Conservation (phyloP, 2,888 invertebrate genomes). For the Tetragonula carbonaria region DNA sequence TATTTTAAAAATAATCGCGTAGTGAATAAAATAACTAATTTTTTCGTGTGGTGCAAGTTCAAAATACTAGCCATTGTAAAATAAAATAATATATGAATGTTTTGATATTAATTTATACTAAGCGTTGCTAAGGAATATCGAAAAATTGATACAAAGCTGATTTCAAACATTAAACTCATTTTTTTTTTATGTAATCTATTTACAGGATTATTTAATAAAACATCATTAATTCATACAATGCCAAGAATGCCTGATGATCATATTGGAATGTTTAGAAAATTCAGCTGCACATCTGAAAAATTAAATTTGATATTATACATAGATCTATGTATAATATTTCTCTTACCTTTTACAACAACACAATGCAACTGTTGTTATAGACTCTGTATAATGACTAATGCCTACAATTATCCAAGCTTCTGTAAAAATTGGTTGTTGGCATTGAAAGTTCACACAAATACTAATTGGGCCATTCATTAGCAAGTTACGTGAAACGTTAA, state of each 20-base stretch:
- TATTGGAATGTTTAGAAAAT: slow-evolving; percentile 69
- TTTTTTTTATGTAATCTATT: slow-evolving; percentile 53
- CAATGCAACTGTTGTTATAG: slow-evolving; percentile 73
- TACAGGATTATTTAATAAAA: slow-evolving; percentile 54
- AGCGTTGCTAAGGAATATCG: slow-evolving; percentile 16
- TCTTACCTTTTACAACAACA: slow-evolving; percentile 78
- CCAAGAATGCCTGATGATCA: slow-evolving; percentile 69
- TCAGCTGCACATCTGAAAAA: slow-evolving; percentile 75
- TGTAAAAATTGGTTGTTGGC: slow-evolving; percentile 79
- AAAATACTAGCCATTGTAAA: slow-evolving; percentile 19
- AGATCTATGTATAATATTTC: slow-evolving; percentile 32
- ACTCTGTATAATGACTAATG: slow-evolving; percentile 59
- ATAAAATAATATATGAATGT: slow-evolving; percentile 27
- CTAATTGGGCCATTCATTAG: slow-evolving; percentile 77
- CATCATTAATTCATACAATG: slow-evolving; percentile 63
- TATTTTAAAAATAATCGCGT: slow-evolving; percentile 14
- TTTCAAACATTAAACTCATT: slow-evolving; percentile 47
- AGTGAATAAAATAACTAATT: slow-evolving; percentile 25
- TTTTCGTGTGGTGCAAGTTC: neutral
- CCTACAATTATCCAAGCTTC: slow-evolving; percentile 79
- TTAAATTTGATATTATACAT: slow-evolving; percentile 36
- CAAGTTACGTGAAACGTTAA: slow-evolving; percentile 70
- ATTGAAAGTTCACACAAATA: slow-evolving; percentile 74
- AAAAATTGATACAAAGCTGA: slow-evolving; percentile 20
- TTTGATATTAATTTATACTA: slow-evolving; percentile 14